Conservation (phyloP, 2,888 invertebrate genomes). For the Clistopyga incitator region DNA sequence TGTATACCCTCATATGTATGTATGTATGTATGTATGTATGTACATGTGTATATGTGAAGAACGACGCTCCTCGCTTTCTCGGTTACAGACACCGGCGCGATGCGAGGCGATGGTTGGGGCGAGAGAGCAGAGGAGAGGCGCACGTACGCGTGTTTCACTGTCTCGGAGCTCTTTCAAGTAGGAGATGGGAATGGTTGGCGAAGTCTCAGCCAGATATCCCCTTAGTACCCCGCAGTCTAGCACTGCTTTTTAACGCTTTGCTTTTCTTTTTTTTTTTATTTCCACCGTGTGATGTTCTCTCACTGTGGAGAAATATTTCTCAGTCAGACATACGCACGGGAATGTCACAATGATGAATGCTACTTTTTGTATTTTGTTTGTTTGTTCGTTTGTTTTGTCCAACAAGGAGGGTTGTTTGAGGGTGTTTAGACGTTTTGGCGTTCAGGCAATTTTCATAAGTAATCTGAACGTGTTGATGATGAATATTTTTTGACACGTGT, state of each 20-base stretch:
- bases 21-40: slow-evolving; percentile 1
- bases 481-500: no score
- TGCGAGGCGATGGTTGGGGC: slow-evolving; percentile 31
- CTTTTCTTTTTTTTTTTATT: no score
- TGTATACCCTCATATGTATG: neutral
- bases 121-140: slow-evolving; percentile 25
- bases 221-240: slow-evolving; percentile 1
- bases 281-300: slow-evolving; percentile 3
- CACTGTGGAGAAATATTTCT: neutral
- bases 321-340: neutral
- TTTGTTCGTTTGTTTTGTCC: no score
- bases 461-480: no score
- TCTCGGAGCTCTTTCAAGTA: slow-evolving; percentile 38
- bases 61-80: slow-evolving; percentile 36
- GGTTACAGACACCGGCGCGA: slow-evolving; percentile 29
- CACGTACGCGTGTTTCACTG: slow-evolving; percentile 41
- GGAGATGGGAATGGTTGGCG: slow-evolving; percentile 28
- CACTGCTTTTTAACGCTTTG: slow-evolving; percentile 31
- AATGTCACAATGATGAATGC: neutral
- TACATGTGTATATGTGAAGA: slow-evolving; percentile 14
- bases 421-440: no score
- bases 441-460: neutral
- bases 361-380: neutral
- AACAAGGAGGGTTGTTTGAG: no score
- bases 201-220: slow-evolving; percentile 30